Evolutionary conservation across 2,888 invertebrate genomes (phyloP).

Genomic region (Caenorhabditis sp.): DNA sequence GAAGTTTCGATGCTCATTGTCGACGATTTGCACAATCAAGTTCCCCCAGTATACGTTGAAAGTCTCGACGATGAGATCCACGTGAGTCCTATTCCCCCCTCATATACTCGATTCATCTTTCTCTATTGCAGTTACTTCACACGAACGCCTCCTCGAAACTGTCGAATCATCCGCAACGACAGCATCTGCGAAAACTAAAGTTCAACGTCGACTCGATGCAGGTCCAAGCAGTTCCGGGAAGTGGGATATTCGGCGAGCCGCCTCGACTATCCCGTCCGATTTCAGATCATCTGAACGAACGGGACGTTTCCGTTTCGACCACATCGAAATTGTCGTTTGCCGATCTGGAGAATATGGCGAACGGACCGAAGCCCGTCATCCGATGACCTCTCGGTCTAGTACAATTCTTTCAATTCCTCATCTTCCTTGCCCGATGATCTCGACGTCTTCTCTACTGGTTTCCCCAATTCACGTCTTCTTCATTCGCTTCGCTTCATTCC

Average conservation of each 20-base stretch:
- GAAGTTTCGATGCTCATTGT: constrained; percentile 78
- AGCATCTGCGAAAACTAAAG: constrained; percentile 75
- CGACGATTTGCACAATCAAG: constrained; percentile 78
- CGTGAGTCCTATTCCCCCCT: constrained; percentile 52
- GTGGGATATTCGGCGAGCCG: constrained; percentile 21
- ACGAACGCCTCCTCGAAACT: constrained; percentile 72
- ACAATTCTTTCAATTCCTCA: constrained; percentile 1
- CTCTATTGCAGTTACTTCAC: constrained; percentile 69
- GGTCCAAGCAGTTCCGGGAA: constrained; percentile 48
- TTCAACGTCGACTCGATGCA: constrained; percentile 65
- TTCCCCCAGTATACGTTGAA: constrained; percentile 77
- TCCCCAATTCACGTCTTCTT: constrained; percentile 35
- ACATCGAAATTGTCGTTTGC: constrained; percentile 65
- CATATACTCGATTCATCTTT: neutral
- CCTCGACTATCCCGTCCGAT: constrained; percentile 8
- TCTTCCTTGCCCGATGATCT: constrained; percentile 28
- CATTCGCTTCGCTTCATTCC: constrained; percentile 36
- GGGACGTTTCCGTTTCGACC: constrained; percentile 58
- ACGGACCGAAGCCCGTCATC: constrained; percentile 55
- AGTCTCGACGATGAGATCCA: constrained; percentile 72
- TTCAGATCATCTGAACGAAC: constrained; percentile 57
- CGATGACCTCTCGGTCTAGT: constrained; percentile 9
- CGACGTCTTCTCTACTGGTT: constrained; percentile 44
- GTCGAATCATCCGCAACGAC: constrained; percentile 75
- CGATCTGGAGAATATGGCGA: constrained; percentile 65